A percentile compares a stretch with the other conserved stretches of the same genome.
Conservation (phyloP, 2,888 invertebrate genomes). For the Spilarctia lutea region DNA sequence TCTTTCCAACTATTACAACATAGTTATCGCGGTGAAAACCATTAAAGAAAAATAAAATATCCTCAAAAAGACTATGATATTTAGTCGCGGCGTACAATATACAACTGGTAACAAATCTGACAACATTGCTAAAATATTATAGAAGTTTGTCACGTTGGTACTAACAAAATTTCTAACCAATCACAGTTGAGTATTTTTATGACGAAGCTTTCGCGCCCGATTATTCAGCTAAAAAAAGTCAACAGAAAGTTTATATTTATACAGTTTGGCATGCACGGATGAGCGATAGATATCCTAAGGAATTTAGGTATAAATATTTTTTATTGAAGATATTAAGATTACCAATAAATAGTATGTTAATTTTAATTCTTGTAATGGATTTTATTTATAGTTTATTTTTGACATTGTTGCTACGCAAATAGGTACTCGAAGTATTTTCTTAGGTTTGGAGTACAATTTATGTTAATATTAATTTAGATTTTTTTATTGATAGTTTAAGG, state of each 20-base stretch:
- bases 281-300: slow-evolving; percentile 3
- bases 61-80: slow-evolving; percentile 77
- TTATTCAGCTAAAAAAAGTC: slow-evolving; percentile 73
- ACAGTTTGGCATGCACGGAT: slow-evolving; percentile 47
- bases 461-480: not conserved
- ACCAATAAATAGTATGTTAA: not conserved
- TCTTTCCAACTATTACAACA: slow-evolving; percentile 65
- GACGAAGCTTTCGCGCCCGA: slow-evolving; percentile 83
- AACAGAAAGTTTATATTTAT: slow-evolving; percentile 58
- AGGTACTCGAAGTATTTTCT: not conserved
- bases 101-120: slow-evolving; percentile 84
- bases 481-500: not conserved
- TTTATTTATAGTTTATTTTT: slow-evolving; percentile 15
- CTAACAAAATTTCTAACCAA: slow-evolving; percentile 71
- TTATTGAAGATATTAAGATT: not conserved
- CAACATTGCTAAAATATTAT: slow-evolving; percentile 80
- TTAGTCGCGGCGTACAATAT: slow-evolving; percentile 83
- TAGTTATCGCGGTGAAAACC: slow-evolving; percentile 68
- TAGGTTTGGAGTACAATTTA: slow-evolving; percentile 27
- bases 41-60: slow-evolving; percentile 80
- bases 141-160: slow-evolving; percentile 74
- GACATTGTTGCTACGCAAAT: slow-evolving; percentile 43
- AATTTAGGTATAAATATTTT: not conserved
- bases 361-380: not conserved
- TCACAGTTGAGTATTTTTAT: slow-evolving; percentile 62